Percentiles rank a stretch among this genome's conserved stretches.
phyloP scores from a whole-genome alignment of 1,140 invertebrate species.

The Pseudomyrmex concolor region DNA sequence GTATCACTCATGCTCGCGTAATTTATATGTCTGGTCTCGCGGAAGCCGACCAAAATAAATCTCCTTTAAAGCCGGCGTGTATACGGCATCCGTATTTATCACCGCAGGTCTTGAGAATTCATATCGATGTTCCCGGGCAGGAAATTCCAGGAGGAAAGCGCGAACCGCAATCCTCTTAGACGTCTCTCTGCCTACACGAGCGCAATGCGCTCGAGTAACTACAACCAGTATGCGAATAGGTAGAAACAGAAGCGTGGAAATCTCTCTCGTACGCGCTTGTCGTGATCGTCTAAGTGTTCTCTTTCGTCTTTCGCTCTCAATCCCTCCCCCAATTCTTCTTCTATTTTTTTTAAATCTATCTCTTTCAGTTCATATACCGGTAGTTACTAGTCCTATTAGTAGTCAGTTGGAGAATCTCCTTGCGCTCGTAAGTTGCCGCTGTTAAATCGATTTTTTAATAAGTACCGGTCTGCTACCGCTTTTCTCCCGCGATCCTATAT shows the following conservation, averaged over 20 bases:
- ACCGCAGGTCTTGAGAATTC: constrained; percentile 29
- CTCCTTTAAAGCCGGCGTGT: constrained; percentile 32
- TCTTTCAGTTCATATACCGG: constrained; percentile 60
- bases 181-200: constrained; percentile 21
- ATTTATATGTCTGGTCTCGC: constrained; percentile 39
- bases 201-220: too few relatives aligned
- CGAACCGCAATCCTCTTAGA: constrained; percentile 21
- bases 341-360: constrained; percentile 22
- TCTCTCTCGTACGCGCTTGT: constrained; percentile 17
- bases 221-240: not conserved
- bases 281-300: not conserved
- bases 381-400: constrained; percentile 75
- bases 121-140: constrained; percentile 45
- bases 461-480: constrained; percentile 65
- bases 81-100: constrained; percentile 45
- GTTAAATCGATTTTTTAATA: constrained; percentile 74
- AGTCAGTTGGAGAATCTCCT: constrained; percentile 68
- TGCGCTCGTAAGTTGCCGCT: constrained; percentile 72
- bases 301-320: constrained; percentile 38
- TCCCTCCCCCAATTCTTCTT: constrained; percentile 18
- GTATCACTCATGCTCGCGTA: constrained; percentile 20
- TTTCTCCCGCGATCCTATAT: constrained; percentile 57
- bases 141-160: constrained; percentile 33
- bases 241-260: constrained; percentile 26
- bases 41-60: constrained; percentile 46